Evolutionary conservation across 2,113 vertebrate genomes (phyloP).

Genomic region (Chaenogobius annularis): DNA sequence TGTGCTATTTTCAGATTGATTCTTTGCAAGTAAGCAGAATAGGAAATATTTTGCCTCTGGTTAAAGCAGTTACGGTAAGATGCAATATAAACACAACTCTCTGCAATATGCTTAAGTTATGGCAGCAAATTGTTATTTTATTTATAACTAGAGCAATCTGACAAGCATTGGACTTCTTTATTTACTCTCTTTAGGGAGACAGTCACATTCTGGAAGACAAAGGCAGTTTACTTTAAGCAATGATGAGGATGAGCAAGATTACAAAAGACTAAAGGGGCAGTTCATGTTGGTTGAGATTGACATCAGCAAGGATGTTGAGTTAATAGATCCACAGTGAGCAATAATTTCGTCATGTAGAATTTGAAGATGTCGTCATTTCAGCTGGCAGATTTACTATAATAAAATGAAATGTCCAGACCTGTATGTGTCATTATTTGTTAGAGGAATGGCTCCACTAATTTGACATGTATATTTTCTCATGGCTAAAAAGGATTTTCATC

Average conservation of each 20-base stretch:
- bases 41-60: background rate
- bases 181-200: background rate
- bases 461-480: too few species aligned
- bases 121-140: background rate
- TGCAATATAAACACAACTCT: background rate
- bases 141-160: background rate
- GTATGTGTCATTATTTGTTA: too few species aligned
- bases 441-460: too few species aligned
- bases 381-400: too few species aligned
- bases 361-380: too few species aligned
- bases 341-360: too few species aligned
- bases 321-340: too few species aligned
- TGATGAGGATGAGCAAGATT: background rate
- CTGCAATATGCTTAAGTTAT: conserved; percentile 1
- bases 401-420: too few species aligned
- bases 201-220: background rate
- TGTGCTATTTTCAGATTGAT: conserved; percentile 9
- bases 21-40: conserved; percentile 1
- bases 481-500: too few species aligned
- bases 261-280: background rate
- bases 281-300: background rate
- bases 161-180: background rate
- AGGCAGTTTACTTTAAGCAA: background rate
- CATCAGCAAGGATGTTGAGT: too few species aligned
- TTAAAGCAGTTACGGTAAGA: background rate